Percentiles rank a stretch among this genome's conserved stretches.
These are phyloP conservation scores for Hirundichthys speculiger DNA, from an alignment of 2,113 vertebrate genomes.

Conservation along the genomic window DNA sequence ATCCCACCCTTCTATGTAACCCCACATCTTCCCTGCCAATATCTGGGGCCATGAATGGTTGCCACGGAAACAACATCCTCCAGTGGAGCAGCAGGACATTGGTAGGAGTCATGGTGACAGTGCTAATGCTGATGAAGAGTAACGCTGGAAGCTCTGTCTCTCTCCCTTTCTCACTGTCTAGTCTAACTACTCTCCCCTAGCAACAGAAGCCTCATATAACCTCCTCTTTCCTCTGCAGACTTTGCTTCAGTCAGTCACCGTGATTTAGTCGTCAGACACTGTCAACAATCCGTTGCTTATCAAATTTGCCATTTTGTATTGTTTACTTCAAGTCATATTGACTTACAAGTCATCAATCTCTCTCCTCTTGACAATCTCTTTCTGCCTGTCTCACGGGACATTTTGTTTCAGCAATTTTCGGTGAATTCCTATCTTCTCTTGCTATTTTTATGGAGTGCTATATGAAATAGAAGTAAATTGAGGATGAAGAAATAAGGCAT, in stretches of 20 bases:
- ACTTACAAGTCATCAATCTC: constrained; percentile 5
- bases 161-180: constrained; percentile 38
- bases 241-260: constrained; percentile 37
- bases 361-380: background rate
- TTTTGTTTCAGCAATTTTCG: constrained; percentile 16
- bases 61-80: constrained; percentile 81
- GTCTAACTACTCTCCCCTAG: constrained; percentile 69
- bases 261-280: constrained; percentile 35
- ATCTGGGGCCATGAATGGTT: constrained; percentile 76
- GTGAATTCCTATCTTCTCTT: constrained; percentile 12
- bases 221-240: constrained; percentile 31
- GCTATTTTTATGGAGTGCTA: constrained; percentile 16
- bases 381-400: background rate
- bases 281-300: background rate
- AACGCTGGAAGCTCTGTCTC: constrained; percentile 66
- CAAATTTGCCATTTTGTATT: background rate
- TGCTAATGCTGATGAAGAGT: constrained; percentile 77
- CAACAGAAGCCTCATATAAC: constrained; percentile 67
- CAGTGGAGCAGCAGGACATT: constrained; percentile 67
- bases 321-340: constrained; percentile 1
- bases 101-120: constrained; percentile 72
- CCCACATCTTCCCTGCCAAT: constrained; percentile 26
- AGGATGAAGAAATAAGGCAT: constrained; percentile 12
- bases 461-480: constrained; percentile 15
- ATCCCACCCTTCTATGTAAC: too few relatives aligned